Base-by-base conservation (phyloP, 1,140 invertebrate species). In the Drosophila pseudoobscura region DNA sequence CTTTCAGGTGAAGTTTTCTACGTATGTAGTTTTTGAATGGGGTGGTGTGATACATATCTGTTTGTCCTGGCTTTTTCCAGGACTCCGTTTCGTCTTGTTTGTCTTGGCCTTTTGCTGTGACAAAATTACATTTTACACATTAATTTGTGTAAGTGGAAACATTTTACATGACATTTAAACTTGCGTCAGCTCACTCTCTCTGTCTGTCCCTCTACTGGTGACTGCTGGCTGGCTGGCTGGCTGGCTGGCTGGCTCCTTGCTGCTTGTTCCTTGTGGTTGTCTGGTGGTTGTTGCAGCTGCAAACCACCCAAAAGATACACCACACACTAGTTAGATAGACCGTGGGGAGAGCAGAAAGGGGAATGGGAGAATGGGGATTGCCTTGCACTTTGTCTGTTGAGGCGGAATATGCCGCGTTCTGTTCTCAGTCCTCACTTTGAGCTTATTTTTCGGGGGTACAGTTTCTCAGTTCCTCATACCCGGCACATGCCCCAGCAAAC, bases 121-220 rank as follows among this genome's bases (percentile, higher is more conserved):
- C 68, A 57, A 88, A 88, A 88, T 83, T 76, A 88, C 83, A 88
- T 88, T 83, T 63, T 79, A 83, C 78, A 88, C 83, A 89, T 88
- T 88, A 88, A 88, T 88, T 88, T 88, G 83, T 88, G 83, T 88
- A 88, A 88, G 83, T 88, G 83, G 84, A 88, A 88, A 89, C 83
- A 79, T 88, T 88, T 88, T 88, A 83, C 83, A 88, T 88, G 83
- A 88, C 83, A 88, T 84, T 88, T 88, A 88, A 88, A 82, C 83
- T 78, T 82, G 75, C 70, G 62, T 58, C 70, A 53, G 54, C 66
- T 39, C 55, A 44, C 47, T 56, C 68, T 54, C 64, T 54, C 51
- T 70, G 63, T 74, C 70, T 59, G 53, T 59, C 11, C 4, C 35
- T 35, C 9, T 13, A 11, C 35, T 39, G 35, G 35, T 41, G 15